phyloP scores from a whole-genome alignment of 2,888 invertebrate species.

The Nymphalis c-album region DNA sequence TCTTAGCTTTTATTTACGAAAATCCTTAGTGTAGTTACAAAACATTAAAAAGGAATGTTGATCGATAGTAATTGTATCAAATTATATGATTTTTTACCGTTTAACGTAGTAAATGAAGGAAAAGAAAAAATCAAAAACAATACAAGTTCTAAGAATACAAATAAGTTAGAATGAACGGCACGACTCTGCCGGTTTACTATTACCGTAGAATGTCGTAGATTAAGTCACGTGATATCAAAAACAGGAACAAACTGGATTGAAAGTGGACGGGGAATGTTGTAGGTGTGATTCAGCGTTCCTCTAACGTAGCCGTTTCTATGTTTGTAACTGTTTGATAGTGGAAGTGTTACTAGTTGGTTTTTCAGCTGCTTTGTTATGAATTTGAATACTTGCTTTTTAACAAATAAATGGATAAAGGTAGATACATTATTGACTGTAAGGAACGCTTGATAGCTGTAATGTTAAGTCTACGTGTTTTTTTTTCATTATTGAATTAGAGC shows the following conservation, averaged over 20 bases:
- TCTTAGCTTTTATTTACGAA: constrained; percentile 15
- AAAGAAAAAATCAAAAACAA: not conserved
- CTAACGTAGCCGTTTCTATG: constrained; percentile 51
- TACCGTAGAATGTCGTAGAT: constrained; percentile 30
- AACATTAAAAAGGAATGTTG: not conserved
- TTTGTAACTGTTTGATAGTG: constrained; percentile 2
- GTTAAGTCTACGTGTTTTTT: not conserved
- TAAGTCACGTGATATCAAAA: constrained; percentile 40
- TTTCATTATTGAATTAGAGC: constrained; percentile 2
- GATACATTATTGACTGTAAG: not conserved
- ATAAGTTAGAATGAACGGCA: constrained; percentile 10
- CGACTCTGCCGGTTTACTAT: constrained; percentile 28
- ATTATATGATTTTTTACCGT: too few relatives aligned
- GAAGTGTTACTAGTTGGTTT: constrained; percentile 7
- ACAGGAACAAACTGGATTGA: constrained; percentile 43
- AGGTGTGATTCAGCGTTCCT: constrained; percentile 53
- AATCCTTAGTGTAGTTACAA: not conserved
- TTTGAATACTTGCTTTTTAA: too few relatives aligned
- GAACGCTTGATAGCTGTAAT: not conserved
- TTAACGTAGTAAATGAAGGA: not conserved
- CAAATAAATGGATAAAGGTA: not conserved
- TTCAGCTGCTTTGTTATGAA: constrained; percentile 1
- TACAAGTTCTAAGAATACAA: constrained; percentile 1
- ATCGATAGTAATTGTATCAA: too few relatives aligned
- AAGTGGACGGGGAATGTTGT: constrained; percentile 46